Evolutionary conservation across 2,797 vertebrate species (phyloP).

Genomic region (Gymnoscopelus braueri): DNA sequence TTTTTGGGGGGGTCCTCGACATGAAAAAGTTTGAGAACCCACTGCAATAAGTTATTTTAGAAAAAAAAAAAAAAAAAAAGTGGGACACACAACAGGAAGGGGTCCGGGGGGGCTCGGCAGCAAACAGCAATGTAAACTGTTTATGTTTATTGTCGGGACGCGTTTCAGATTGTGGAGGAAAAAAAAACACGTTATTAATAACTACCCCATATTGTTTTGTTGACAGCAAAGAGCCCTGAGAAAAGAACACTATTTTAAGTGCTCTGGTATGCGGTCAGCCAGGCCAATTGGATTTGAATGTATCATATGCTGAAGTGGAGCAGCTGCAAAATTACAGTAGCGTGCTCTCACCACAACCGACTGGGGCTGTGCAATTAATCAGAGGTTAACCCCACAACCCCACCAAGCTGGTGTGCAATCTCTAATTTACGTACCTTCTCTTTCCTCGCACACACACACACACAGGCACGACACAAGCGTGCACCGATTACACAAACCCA

Average conservation of each 20-base stretch:
- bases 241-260: constrained; percentile 77
- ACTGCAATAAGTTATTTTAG: too few relatives aligned
- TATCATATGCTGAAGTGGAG: constrained; percentile 77
- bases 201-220: constrained; percentile 63
- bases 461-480: neutral
- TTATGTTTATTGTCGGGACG: constrained; percentile 43
- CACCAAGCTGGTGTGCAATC: constrained; percentile 72
- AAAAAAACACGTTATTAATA: constrained; percentile 68
- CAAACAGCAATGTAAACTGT: constrained; percentile 9
- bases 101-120: constrained; percentile 2
- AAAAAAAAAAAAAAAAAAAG: too few relatives aligned
- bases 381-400: constrained; percentile 78
- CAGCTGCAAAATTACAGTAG: constrained; percentile 84
- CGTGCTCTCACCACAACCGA: constrained; percentile 74
- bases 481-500: neutral
- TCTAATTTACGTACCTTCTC: constrained; percentile 71
- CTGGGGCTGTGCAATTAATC: constrained; percentile 81
- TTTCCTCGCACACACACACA: constrained; percentile 34
- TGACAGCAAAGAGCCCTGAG: constrained; percentile 60
- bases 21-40: too few relatives aligned
- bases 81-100: too few relatives aligned
- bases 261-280: constrained; percentile 74
- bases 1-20: too few relatives aligned
- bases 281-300: constrained; percentile 72
- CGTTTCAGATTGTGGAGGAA: constrained; percentile 34